phyloP scores from a whole-genome alignment of 2,888 invertebrate genomes.

The Napeogenes sylphis region DNA sequence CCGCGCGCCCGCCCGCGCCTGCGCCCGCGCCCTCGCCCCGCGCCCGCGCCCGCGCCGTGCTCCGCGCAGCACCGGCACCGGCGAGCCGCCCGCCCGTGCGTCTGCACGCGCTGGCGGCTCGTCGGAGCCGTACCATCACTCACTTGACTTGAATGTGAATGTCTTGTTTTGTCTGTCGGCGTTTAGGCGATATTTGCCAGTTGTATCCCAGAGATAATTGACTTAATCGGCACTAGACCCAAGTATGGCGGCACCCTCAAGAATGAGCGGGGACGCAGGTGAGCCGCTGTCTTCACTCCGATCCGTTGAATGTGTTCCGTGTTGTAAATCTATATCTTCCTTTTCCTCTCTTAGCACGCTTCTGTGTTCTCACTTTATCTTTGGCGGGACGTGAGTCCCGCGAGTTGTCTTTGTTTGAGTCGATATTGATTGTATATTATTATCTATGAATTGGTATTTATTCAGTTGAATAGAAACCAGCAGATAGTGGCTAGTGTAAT shows the following conservation, averaged over 20 bases:
- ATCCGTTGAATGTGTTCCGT: constrained; percentile 80
- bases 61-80: constrained; percentile 31
- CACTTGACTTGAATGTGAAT: constrained; percentile 74
- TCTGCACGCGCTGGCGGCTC: constrained; percentile 38
- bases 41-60: constrained; percentile 33
- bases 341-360: constrained; percentile 79
- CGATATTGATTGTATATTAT: constrained; percentile 72
- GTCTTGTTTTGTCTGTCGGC: constrained; percentile 81
- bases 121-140: constrained; percentile 46
- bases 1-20: constrained; percentile 45
- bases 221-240: constrained; percentile 99
- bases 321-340: constrained; percentile 76
- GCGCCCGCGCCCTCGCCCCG: constrained; percentile 26
- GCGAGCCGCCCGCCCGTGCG: constrained; percentile 32
- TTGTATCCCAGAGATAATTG: constrained; percentile 99
- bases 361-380: constrained; percentile 78
- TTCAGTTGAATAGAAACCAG: constrained; percentile 75
- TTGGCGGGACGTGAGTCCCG: constrained; percentile 74
- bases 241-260: constrained; percentile 99
- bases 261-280: constrained; percentile 99
- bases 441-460: constrained; percentile 70
- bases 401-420: constrained; percentile 74
- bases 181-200: constrained; percentile 99
- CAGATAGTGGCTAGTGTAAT: constrained; percentile 77
- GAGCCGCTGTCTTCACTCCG: constrained; percentile 83